Percentiles rank a stretch among this genome's conserved stretches.
These are phyloP conservation scores for Thumatha senex DNA, from an alignment of 2,888 invertebrate genomes.

Conservation along the genomic window DNA sequence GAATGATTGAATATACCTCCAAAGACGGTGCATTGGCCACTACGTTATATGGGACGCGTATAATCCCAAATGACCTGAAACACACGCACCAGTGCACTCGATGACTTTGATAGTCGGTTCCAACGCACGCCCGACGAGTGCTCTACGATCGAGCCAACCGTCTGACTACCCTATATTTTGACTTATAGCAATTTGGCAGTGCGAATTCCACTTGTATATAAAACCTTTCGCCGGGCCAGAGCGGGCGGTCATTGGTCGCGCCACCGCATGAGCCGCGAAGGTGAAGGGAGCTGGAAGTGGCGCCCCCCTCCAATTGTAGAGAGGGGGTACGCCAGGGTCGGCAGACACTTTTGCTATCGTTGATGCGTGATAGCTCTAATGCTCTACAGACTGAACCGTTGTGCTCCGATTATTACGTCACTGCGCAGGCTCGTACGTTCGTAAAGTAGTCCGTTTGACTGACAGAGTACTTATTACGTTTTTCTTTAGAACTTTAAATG, in stretches of 20 bases:
- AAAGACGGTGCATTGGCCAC: constrained; percentile 62
- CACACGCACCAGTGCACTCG: constrained; percentile 45
- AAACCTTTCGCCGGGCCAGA: constrained; percentile 85
- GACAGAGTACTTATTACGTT: neutral
- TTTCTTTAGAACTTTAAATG: too few relatives aligned
- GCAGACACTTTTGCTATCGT: constrained; percentile 80
- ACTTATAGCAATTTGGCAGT: constrained; percentile 84
- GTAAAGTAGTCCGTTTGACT: constrained; percentile 5
- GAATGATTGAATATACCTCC: constrained; percentile 57
- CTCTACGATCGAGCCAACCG: constrained; percentile 71
- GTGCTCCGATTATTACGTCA: constrained; percentile 59
- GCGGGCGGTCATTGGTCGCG: constrained; percentile 77
- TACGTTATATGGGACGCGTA: constrained; percentile 43
- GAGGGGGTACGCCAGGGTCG: constrained; percentile 77
- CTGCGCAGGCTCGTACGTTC: constrained; percentile 24
- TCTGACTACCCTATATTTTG: constrained; percentile 85
- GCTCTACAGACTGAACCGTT: constrained; percentile 58
- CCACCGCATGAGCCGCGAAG: constrained; percentile 68
- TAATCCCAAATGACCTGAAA: constrained; percentile 50
- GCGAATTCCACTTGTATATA: constrained; percentile 85
- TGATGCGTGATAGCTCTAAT: constrained; percentile 62
- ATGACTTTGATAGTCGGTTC: constrained; percentile 22
- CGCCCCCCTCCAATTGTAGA: constrained; percentile 48
- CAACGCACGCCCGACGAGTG: constrained; percentile 50
- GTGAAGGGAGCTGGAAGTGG: constrained; percentile 75